Conservation (phyloP, 2,797 vertebrate species). For the Pyrocephalus nanus region DNA sequence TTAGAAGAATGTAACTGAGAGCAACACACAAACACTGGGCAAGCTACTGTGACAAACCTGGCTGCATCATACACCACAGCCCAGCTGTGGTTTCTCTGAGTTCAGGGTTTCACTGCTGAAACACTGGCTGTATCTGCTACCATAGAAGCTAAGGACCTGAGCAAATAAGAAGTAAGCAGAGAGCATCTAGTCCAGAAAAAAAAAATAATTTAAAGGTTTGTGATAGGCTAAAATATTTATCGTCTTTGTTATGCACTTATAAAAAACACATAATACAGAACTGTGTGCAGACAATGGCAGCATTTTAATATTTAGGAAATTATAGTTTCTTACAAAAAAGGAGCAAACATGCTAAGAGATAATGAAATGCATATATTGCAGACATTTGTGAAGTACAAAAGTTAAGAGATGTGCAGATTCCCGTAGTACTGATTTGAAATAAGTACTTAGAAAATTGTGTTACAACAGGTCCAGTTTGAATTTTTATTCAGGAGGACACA, state of each 20-base stretch:
- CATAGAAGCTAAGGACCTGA: neutral
- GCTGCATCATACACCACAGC: neutral
- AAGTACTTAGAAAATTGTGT: neutral
- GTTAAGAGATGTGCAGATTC: neutral
- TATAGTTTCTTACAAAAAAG: neutral
- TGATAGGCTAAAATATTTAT: neutral
- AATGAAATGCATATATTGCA: neutral
- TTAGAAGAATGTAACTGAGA: neutral
- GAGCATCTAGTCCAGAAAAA: neutral
- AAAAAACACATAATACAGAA: neutral
- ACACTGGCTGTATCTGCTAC: neutral
- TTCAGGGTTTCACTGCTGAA: accelerated
- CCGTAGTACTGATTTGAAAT: neutral
- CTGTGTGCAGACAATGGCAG: neutral
- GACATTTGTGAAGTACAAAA: neutral
- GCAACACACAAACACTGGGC: neutral
- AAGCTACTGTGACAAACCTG: neutral
- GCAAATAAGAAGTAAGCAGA: neutral
- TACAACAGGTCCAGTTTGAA: neutral
- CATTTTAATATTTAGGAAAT: neutral
- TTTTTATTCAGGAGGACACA: neutral
- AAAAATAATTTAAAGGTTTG: neutral
- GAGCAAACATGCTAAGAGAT: neutral
- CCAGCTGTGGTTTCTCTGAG: neutral
- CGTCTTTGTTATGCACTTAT: neutral